Evolutionary conservation across 2,888 invertebrate genomes (phyloP), one percentile per base, ranked within the genome.

Genomic region (Plebejus anna): DNA sequence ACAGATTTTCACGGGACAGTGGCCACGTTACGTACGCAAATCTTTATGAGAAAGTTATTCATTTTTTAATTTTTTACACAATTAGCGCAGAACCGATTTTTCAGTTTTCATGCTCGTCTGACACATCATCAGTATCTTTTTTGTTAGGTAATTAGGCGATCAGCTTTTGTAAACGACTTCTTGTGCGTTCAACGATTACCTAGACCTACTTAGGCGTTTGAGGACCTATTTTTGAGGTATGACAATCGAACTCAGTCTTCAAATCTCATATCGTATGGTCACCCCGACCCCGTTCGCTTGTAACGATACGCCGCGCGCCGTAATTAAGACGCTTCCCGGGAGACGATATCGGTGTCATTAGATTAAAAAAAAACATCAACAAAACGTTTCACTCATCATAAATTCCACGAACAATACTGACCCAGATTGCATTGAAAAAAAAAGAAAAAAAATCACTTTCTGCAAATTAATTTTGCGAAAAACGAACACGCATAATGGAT

Each of bases 301-400:
- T 82, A 84, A 84, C 82, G 82, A 82, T 82, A 83, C 85, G 81
- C 78, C 79, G 83, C 82, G 82, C 85, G 81, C 78, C 79, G 83
- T 86, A 89, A 90, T 89, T 87, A 87, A 88, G 83, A 86, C 79
- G 83, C 81, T 83, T 83, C 82, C 83, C 81, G 81, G 82, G 82
- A 85, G 82, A 78, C 81, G 80, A 81, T 82, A 83, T 82, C 82
- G 81, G 84, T 84, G 88, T 86, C 86, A 83, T 83, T 83, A 83
- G 80, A 83, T 83, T 80, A 84, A 82, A 82, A 82, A 32, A 80
- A 81, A 80, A 82, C 82, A 84, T 85, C 85, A 81, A 79, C 81
- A 80, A 85, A 84, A 80, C 80, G 77, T 76, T 78, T 78, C 77
- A 79, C 79, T 75, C 78, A 81, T 85, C 82, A 84, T 85, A 85